A percentile compares a stretch with the other conserved stretches of the same genome.
These are phyloP conservation scores for Amphilophus citrinellus DNA, from an alignment of 2,113 vertebrate genomes.

Conservation along the genomic window DNA sequence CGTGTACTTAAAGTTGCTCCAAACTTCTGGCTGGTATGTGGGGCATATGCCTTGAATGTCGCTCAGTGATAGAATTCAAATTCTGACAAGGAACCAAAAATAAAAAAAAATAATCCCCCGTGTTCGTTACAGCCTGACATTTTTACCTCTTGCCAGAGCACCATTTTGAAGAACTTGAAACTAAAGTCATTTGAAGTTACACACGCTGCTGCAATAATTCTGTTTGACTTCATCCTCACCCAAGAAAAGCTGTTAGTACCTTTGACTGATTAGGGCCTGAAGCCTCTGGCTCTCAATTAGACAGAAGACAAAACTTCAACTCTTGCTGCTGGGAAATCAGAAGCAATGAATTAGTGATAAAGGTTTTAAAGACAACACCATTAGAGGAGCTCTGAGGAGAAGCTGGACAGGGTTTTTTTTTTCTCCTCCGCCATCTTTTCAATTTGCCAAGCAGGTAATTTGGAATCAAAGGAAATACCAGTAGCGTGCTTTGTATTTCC, in stretches of 20 bases:
- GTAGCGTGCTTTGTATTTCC: conserved; percentile 25
- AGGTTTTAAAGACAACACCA: conserved; percentile 66
- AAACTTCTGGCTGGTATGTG: conserved; percentile 14
- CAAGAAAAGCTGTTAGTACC: conserved; percentile 44
- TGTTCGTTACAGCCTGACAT: conserved; percentile 42
- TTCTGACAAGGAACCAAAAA: conserved; percentile 20
- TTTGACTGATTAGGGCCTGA: conserved; percentile 57
- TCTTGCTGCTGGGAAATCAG: conserved; percentile 52
- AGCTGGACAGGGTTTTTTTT: conserved; percentile 27
- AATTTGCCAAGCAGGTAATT: conserved; percentile 52
- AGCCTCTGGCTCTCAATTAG: conserved; percentile 57
- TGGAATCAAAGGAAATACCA: conserved; percentile 38
- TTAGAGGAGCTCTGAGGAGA: conserved; percentile 49
- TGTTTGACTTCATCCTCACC: conserved; percentile 44
- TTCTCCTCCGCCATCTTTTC: neutral
- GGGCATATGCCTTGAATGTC: conserved; percentile 19
- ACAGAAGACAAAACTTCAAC: conserved; percentile 63
- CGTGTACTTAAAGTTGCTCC: conserved; percentile 2
- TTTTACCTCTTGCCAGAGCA: conserved; percentile 46
- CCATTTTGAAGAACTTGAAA: conserved; percentile 35
- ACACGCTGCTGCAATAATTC: conserved; percentile 37
- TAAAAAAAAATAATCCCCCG: neutral
- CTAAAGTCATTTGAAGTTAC: conserved; percentile 56
- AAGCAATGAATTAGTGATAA: conserved; percentile 74
- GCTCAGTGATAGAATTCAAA: conserved; percentile 20